A percentile compares a stretch with the other conserved stretches of the same genome.
Evolutionary conservation across 2,797 vertebrate genomes (phyloP).

Genomic region (Cyprinella venusta): DNA sequence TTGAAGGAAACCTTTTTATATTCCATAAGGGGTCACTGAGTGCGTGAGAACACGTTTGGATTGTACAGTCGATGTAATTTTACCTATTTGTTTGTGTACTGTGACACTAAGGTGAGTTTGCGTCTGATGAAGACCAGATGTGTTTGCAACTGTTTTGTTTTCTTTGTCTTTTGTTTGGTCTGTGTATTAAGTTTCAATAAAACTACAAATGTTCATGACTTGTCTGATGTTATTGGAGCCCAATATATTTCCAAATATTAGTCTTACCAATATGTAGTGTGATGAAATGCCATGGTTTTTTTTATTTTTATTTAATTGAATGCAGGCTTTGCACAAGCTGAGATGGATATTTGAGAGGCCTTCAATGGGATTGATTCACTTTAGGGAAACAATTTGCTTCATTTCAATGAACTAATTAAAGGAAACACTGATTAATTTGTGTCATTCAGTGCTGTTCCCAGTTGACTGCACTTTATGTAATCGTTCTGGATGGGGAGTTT

Average conservation of each 20-base stretch:
- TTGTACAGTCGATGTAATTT: constrained; percentile 50
- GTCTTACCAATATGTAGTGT: not conserved
- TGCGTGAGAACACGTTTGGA: constrained; percentile 15
- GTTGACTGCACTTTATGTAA: not conserved
- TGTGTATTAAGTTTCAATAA: constrained; percentile 52
- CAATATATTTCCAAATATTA: not conserved
- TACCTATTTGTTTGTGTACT: constrained; percentile 34
- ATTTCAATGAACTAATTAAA: not conserved
- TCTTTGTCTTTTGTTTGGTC: constrained; percentile 40
- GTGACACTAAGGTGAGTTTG: constrained; percentile 20
- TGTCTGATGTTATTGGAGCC: not conserved
- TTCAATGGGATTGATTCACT: not conserved
- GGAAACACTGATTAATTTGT: not conserved
- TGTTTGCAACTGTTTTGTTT: constrained; percentile 37
- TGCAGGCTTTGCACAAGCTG: not conserved
- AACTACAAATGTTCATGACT: constrained; percentile 26
- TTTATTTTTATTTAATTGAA: not conserved
- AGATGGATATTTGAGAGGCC: not conserved
- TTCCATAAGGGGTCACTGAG: not conserved
- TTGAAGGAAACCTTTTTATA: constrained; percentile 21
- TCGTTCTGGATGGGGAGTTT: not conserved
- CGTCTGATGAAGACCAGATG: not conserved
- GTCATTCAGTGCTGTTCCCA: not conserved
- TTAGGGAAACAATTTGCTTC: not conserved
- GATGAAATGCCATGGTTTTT: not conserved